Conservation (phyloP, 1,140 invertebrate species). For the Drosophila setifemur region DNA sequence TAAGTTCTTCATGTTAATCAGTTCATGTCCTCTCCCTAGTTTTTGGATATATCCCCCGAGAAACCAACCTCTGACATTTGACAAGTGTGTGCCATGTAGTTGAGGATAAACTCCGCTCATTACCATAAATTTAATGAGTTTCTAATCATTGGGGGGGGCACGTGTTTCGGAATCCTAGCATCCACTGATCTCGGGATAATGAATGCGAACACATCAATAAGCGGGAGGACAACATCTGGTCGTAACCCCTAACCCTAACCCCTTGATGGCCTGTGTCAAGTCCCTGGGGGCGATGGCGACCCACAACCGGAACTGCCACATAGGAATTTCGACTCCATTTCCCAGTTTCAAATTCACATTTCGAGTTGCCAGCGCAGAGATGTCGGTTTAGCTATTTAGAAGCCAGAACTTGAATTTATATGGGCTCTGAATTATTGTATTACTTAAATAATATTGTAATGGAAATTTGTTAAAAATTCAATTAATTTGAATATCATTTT, state of each 20-base stretch:
- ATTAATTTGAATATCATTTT: too few relatives aligned
- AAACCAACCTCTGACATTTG: conserved; percentile 53
- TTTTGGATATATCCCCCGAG: conserved; percentile 14
- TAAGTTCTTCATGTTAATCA: not conserved
- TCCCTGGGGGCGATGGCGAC: conserved; percentile 41
- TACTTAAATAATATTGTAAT: too few relatives aligned
- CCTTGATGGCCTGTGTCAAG: conserved; percentile 46
- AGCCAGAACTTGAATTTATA: not conserved
- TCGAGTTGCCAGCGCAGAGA: conserved; percentile 6
- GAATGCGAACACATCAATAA: conserved; percentile 67
- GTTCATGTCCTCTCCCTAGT: not conserved
- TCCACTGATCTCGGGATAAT: conserved; percentile 36
- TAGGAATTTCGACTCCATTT: conserved; percentile 27
- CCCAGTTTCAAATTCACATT: not conserved
- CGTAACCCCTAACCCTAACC: conserved; percentile 38
- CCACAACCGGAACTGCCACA: conserved; percentile 34
- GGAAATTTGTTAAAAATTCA: too few relatives aligned
- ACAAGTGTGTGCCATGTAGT: conserved; percentile 39
- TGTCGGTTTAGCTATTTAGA: not conserved
- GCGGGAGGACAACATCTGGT: conserved; percentile 45
- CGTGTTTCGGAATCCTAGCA: conserved; percentile 44
- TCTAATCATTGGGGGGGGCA: conserved; percentile 73
- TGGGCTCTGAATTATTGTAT: not conserved
- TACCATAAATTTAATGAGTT: conserved; percentile 81
- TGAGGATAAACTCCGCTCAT: conserved; percentile 51